Base-by-base conservation (phyloP, 2,113 vertebrate genomes). In the Mirza zaza region DNA sequence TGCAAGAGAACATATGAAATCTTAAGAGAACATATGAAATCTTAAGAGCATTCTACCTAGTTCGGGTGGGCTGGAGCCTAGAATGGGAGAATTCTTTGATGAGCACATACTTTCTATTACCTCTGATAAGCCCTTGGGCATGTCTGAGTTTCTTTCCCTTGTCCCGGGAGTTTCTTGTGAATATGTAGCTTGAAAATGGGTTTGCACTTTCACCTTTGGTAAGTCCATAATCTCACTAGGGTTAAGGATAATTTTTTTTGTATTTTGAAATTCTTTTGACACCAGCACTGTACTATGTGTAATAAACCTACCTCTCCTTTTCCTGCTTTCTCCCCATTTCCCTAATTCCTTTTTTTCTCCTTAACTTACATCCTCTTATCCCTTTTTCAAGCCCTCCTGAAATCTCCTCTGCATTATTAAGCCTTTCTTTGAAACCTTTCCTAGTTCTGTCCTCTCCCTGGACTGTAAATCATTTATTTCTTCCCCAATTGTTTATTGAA, bases 191-290 rank as follows among this genome's bases (percentile, higher is more conserved):
- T 70, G 61, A 76, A 21, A 92, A n/a, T 67, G 20, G 11, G 6
- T 75, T 88, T 93, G 80, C 23, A 61, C 11, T 80, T 88, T 93
- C 48, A 83, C 14, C 11, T 4, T 81, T 90, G 36, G 23, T 81
- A 14, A 48, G 42, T 18, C 83, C 6, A 67, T 36, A 32, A 50
- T 61, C 25, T 92, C 77, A 36, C n/a, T 21, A 92, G 39, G 8
- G 39, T 42, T 4, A 86, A 36, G 13, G 52, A 89, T 45, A n/a
- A 34, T 55, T 77, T 52, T 70, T 90, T 55, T 50, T 76, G 29
- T 90, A n/a, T 87, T 88, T 83, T 61, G 85, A 68, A 87, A 50
- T 76, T 82, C 32, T 79, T 91, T 89, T 70, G 76, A 52, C 23
- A 75, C 36, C 32, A 63, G 21, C 9, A 23, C 3, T 29, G 0